phyloP scores from a whole-genome alignment of 2,113 vertebrate genomes.

The Elaphurus davidianus region DNA sequence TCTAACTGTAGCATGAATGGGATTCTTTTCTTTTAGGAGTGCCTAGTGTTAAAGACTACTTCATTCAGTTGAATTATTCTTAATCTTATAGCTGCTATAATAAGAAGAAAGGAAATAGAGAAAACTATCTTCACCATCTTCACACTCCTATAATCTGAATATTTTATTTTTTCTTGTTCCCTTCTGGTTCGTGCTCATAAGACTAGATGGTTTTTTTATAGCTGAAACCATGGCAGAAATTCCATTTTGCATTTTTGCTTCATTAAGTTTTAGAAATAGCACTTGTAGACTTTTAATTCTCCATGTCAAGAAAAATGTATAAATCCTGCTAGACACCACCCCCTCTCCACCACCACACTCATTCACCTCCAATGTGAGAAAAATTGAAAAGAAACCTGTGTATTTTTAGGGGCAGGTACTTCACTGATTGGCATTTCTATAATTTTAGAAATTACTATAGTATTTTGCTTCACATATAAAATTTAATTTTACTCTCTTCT shows the following conservation, averaged over 20 bases:
- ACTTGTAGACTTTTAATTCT: not conserved
- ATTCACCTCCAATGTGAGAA: not conserved
- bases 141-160: not conserved
- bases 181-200: not conserved
- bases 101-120: not conserved
- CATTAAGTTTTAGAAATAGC: not conserved
- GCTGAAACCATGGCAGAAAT: not conserved
- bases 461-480: not conserved
- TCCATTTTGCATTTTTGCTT: not conserved
- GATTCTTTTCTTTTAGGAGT: not conserved
- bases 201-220: not conserved
- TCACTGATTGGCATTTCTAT: not conserved
- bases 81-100: not conserved
- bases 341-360: not conserved
- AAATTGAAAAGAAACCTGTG: not conserved
- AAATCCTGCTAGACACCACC: not conserved
- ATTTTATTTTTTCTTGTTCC: constrained; percentile 1
- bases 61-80: not conserved
- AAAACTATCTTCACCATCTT: not conserved
- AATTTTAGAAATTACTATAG: not conserved
- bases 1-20: not conserved
- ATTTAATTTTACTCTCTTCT: not conserved
- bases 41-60: not conserved
- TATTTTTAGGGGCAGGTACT: not conserved
- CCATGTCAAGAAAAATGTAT: not conserved